Conservation (phyloP, 2,113 vertebrate genomes). For the Ameiurus melas region DNA sequence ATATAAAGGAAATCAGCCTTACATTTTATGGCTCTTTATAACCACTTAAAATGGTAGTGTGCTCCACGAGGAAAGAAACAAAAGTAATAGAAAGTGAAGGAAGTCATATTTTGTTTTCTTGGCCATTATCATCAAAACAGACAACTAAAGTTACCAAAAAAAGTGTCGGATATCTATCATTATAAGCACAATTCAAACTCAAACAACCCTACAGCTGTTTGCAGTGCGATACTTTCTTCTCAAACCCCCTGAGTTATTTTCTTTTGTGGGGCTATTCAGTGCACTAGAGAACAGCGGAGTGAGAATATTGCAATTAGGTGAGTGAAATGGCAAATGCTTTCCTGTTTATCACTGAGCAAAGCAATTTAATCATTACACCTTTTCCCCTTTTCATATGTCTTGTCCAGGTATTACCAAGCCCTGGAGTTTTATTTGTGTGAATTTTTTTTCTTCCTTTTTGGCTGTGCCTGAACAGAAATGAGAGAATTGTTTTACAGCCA, state of each 20-base stretch:
- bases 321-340: constrained; percentile 12
- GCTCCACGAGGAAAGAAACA: not conserved
- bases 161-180: not conserved
- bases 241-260: not conserved
- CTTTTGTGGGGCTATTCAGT: not conserved
- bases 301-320: constrained; percentile 6
- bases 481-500: constrained; percentile 52
- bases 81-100: not conserved
- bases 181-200: not conserved
- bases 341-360: constrained; percentile 5
- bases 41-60: not conserved
- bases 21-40: not conserved
- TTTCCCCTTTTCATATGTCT: constrained; percentile 12
- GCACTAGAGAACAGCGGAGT: not conserved
- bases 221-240: not conserved
- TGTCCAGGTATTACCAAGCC: constrained; percentile 23
- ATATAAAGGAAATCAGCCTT: not conserved
- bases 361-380: constrained; percentile 36
- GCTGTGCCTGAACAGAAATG: constrained; percentile 33
- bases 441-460: constrained; percentile 33
- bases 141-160: not conserved
- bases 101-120: not conserved
- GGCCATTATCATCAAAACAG: not conserved
- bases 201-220: not conserved
- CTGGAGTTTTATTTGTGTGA: constrained; percentile 41